These are phyloP conservation scores for Lagopus muta DNA, from an alignment of 2,113 vertebrate species.

Conservation along the genomic window DNA sequence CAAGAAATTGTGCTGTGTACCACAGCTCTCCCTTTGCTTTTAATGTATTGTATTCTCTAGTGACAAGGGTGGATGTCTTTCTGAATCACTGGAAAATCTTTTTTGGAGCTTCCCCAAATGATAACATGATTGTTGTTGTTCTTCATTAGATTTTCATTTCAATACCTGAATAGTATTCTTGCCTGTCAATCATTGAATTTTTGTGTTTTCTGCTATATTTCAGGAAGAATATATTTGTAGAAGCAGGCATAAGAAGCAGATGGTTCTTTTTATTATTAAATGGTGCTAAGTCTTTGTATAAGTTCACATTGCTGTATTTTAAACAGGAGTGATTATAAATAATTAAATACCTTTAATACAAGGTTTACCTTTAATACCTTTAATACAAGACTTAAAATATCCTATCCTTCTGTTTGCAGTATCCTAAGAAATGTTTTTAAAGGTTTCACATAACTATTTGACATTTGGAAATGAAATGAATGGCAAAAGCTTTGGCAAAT, in stretches of 20 bases:
- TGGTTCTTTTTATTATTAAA: slow-evolving; percentile 52
- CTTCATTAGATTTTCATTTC: slow-evolving; percentile 62
- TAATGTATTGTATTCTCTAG: neutral
- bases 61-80: slow-evolving; percentile 56
- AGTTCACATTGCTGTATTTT: slow-evolving; percentile 47
- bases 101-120: slow-evolving; percentile 36
- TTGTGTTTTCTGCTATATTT: slow-evolving; percentile 20
- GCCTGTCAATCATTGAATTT: slow-evolving; percentile 16
- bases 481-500: slow-evolving; percentile 67
- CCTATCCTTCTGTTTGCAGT: slow-evolving; percentile 49
- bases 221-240: slow-evolving; percentile 38
- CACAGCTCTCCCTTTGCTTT: neutral
- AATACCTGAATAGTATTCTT: slow-evolving; percentile 15
- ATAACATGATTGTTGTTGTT: slow-evolving; percentile 22
- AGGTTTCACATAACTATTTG: slow-evolving; percentile 65
- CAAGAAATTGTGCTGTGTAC: neutral
- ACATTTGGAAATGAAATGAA: slow-evolving; percentile 77
- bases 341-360: slow-evolving; percentile 48
- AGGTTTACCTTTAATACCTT: slow-evolving; percentile 29
- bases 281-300: slow-evolving; percentile 4
- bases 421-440: slow-evolving; percentile 47
- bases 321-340: slow-evolving; percentile 31
- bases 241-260: neutral
- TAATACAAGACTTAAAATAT: slow-evolving; percentile 43
- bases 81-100: slow-evolving; percentile 60